Evolutionary conservation across 2,888 invertebrate species (phyloP), one percentile per base, ranked within the genome.

Genomic region (Cryptocephalus primarius): DNA sequence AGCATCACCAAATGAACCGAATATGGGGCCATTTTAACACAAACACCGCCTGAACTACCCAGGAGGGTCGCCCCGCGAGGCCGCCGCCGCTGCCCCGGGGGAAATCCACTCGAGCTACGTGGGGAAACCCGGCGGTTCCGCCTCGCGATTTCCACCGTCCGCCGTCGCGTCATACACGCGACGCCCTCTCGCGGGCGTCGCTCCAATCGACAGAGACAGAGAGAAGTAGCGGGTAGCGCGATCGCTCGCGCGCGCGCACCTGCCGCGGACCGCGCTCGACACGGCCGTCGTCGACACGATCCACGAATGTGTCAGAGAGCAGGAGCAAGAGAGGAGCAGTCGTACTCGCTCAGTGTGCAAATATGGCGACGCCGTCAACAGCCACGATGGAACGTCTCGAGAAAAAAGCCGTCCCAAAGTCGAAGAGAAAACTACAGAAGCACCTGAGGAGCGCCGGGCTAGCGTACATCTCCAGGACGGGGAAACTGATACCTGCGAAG

Each of bases 401-500:
- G 56, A 69, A 64, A 63, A 60, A 60, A 55, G 59, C 60, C 61
- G 64, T 68, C 58, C 70, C 71, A 48, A 68, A 70, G 54, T 68
- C 69, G 53, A 71, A 72, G 60, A 61, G 71, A 61, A 71, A 70
- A 65, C 58, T 71, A 47, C 71, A 71, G 58, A 72, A 72, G 60
- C 70, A 72, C 58, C 62, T 72, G 48, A 65, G 72, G 45, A 71
- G 70, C 57, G 68, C 71, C 51, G 73, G 73, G 42, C 59, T 70
- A 58, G 72, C 71, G 53, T 73, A 73, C 65, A 68, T 73, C 55
- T 72, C 72, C 48, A 60, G 72, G 50, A 72, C 72, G 41, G 73
- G 73, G 48, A 72, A 72, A 63, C 61, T 72, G 49, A 69, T 73
- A 55, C 72, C 72, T 43, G 73, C 73, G 32, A 73, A 73, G 62